phyloP scores from a whole-genome alignment of 2,113 vertebrate species.

The Tachycineta bicolor region DNA sequence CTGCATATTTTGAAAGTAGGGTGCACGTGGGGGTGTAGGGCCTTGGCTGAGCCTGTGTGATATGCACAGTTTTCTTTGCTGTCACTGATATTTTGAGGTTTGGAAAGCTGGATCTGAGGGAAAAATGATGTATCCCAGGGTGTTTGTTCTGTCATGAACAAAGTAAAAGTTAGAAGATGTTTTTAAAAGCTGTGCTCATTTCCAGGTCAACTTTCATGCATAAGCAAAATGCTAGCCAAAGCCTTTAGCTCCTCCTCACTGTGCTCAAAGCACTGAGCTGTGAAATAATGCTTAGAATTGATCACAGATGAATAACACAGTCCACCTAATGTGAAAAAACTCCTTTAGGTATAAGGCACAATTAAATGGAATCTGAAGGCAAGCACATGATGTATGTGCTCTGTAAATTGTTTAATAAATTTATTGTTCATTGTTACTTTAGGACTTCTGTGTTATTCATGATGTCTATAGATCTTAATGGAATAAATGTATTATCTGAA shows the following conservation, averaged over 20 bases:
- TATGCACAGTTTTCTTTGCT: background rate
- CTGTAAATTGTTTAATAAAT: conserved; percentile 5
- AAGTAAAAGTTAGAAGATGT: background rate
- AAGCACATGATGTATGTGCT: background rate
- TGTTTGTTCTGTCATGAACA: background rate
- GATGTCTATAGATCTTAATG: conserved; percentile 25
- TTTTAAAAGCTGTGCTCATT: background rate
- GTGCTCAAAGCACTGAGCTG: conserved; percentile 33
- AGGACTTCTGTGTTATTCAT: conserved; percentile 10
- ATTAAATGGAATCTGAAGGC: background rate
- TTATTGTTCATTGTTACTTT: conserved; percentile 22
- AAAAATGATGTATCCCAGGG: background rate
- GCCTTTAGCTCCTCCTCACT: conserved; percentile 35
- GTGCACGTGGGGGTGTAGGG: background rate
- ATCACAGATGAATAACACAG: conserved; percentile 9
- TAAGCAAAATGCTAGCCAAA: conserved; percentile 18
- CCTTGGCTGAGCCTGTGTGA: background rate
- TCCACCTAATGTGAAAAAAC: conserved; percentile 15
- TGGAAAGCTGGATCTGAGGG: background rate
- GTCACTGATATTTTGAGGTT: background rate
- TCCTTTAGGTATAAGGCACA: background rate
- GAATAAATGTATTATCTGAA: conserved; percentile 23
- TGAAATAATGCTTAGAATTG: conserved; percentile 53
- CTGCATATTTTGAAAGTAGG: background rate
- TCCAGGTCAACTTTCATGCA: background rate